Conservation (phyloP, 2,113 vertebrate species). For the Ceyx margarethae region DNA sequence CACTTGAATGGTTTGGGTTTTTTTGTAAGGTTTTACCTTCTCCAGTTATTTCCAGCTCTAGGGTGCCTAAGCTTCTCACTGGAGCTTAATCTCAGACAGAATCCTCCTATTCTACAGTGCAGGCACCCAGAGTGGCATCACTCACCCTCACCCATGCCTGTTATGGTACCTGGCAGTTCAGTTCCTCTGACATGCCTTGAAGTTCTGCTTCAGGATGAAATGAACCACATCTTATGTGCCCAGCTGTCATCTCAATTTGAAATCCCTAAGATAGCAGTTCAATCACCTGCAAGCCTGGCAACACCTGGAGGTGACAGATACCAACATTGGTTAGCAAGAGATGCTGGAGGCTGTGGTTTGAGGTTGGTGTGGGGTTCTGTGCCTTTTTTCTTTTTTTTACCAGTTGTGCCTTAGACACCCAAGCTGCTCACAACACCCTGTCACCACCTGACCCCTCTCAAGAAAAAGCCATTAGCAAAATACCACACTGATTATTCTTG, state of each 20-base stretch:
- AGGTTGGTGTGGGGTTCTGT: background rate
- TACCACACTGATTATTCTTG: too few species aligned
- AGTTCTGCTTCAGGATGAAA: background rate
- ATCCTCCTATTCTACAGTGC: background rate
- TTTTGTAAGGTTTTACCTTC: background rate
- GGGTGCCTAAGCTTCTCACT: background rate
- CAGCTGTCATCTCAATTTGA: background rate
- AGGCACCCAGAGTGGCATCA: rapidly evolving
- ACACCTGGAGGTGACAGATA: background rate
- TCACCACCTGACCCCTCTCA: background rate
- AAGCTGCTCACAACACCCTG: background rate
- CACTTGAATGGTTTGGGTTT: background rate
- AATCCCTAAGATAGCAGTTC: background rate
- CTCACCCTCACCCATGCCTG: background rate
- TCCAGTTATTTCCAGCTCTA: background rate
- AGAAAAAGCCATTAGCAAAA: background rate
- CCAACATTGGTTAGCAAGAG: background rate
- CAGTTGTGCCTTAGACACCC: background rate
- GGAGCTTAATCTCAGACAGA: background rate
- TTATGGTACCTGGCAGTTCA: background rate
- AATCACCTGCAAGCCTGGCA: background rate
- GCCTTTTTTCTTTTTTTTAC: background rate
- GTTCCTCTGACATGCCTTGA: background rate
- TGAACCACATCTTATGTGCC: background rate
- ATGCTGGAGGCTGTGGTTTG: background rate